Evolutionary conservation across 2,888 invertebrate species (phyloP), one percentile per base, ranked within the genome.

Genomic region (Lithophane leautieri): DNA sequence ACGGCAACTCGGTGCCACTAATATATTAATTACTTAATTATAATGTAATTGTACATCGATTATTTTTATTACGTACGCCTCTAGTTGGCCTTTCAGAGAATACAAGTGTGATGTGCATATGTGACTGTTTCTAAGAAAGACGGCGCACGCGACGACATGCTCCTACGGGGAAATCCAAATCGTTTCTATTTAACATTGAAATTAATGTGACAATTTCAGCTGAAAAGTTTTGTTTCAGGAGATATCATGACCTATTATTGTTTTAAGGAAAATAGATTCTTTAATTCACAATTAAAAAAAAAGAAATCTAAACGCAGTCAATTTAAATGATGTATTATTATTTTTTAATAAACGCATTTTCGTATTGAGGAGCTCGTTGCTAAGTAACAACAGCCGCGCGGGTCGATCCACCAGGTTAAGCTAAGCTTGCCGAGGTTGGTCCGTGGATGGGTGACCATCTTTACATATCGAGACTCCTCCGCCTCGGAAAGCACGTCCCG

Each of bases 111-210:
- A 63, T 25, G 12, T 25, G 12, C 12, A 12, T 4, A 40, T 25
- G 50, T 22, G 16, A 67, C 14, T 8, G 34, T 44, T 74, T 67
- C 76, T 28, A 11, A 50, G 67, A 75, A 76, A 34, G 14, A 4
- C 42, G 54, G 65, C 52, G 22, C 28, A 3, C 22, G 68, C 52
- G 68, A 28, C 42, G 28, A 34, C 69, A 60, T 72, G 25, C 19
- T 56, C 47, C 16, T 40, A 12, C 52, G 25, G 9, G 25, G 56
- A 34, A 28, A 54, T 19, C 22, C 4, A 62, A 61, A 71, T 71
- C 11, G 19, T 28, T 62, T 70, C 34, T 34, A 11, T 16, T 28
- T 28, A 69, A 28, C 66, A 69, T 28, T 69, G 16, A 47, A 47
- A 70, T 47, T n/a, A 34, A 63, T 47, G 70, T n/a, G 47, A 25